A percentile compares a stretch with the other conserved stretches of the same genome.
Evolutionary conservation across 1,140 invertebrate species (phyloP).

Genomic region (Dendrolimus punctatus): DNA sequence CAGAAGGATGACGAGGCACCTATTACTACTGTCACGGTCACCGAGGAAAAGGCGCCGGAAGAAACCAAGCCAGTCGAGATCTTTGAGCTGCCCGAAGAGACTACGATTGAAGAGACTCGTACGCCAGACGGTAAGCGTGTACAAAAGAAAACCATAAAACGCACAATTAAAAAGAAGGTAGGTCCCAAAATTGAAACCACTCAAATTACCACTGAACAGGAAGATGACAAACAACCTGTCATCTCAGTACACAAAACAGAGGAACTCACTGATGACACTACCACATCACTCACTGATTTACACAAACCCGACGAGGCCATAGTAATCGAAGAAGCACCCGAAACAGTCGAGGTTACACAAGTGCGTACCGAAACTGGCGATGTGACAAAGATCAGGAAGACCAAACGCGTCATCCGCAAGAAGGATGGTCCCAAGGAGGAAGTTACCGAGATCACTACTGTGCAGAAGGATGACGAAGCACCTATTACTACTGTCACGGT

Average conservation of each 20-base stretch:
- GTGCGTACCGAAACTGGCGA: not conserved
- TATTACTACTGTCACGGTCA: conserved; percentile 40
- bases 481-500: not conserved
- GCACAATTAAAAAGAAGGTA: conserved; percentile 44
- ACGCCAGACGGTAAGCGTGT: conserved; percentile 18
- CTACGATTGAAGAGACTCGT: conserved; percentile 11
- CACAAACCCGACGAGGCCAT: conserved; percentile 31
- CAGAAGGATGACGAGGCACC: conserved; percentile 14
- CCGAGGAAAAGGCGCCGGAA: conserved; percentile 9
- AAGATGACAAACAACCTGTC: conserved; percentile 31
- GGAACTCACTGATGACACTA: conserved; percentile 29
- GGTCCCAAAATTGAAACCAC: conserved; percentile 34
- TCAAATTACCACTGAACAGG: conserved; percentile 35
- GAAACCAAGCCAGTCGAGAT: conserved; percentile 6
- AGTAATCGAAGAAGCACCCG: conserved; percentile 42
- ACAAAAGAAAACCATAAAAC: conserved; percentile 39
- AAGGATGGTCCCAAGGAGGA: conserved; percentile 35
- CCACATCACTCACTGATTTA: conserved; percentile 15
- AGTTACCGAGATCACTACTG: conserved; percentile 15
- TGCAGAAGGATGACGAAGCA: conserved; percentile 3
- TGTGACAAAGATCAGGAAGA: conserved; percentile 8
- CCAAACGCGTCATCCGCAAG: conserved; percentile 38
- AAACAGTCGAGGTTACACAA: conserved; percentile 40
- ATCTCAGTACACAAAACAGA: conserved; percentile 33
- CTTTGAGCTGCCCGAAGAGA: conserved; percentile 12